Evolutionary conservation across 2,797 vertebrate species (phyloP), one percentile per base, ranked within the genome.

Genomic region (Poliocrania exsul): DNA sequence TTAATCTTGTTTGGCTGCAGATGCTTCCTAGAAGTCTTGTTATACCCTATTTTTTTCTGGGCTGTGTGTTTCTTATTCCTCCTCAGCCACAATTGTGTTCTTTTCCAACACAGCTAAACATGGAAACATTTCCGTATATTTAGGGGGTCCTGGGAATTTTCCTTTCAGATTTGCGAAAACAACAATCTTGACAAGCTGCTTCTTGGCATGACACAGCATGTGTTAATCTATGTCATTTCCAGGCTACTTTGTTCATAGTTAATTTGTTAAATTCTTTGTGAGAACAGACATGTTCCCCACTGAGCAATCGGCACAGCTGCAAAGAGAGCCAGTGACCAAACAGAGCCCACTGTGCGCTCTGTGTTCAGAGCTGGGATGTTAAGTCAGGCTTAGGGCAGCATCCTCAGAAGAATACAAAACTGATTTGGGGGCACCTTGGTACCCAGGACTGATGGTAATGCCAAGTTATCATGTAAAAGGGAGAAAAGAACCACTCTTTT

Each of bases 251-350:
- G 97, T 96, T 97, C 94, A 29, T 96, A 97, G 97, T 97, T 96
- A 98, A 97, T 98, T 97, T 97, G 96, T 96, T 93, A 96, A 96
- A 96, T 96, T 98, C 96, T 96, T 97, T 96, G 83, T 91, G 90
- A 95, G 93, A 96, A 81, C 71, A 96, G 96, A 93, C 85, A 5
- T 15, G 90, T 92, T 94, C 96, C 97, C 95, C 72, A 77, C 97
- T 94, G 97, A 95, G 97, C 83, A n/a, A 71, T 94, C 93, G 3
- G 91, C 84, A 70, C 96, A 97, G 97, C 97, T 97, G 97, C 8
- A 21, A 65, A 46, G 35, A 79, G 57, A 92, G 47, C 25, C 91
- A 17, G 91, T 71, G 83, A 73, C 93, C 90, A 96, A 95, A 95
- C 88, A 97, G 95, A 97, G 60, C 96, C 89, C 91, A 91, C 94